Conservation (phyloP, 2,797 vertebrate genomes). For the Carduelis carduelis region DNA sequence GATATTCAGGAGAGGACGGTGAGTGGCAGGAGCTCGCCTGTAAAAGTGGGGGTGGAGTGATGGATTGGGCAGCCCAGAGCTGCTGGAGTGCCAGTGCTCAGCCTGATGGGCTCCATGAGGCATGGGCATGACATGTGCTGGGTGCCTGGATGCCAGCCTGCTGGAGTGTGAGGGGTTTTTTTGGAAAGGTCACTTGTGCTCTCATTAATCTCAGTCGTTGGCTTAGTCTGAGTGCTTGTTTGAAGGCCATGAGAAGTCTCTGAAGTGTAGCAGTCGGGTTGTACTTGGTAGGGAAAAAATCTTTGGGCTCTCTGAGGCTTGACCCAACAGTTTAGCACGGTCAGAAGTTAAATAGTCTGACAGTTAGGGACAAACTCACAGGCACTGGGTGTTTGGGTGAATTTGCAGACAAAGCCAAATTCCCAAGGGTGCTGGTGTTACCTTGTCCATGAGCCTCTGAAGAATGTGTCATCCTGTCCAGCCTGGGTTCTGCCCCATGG, state of each 20-base stretch:
- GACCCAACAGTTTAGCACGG: background rate
- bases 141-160: background rate
- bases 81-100: background rate
- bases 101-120: background rate
- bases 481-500: background rate
- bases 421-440: accelerated
- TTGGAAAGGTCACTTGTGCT: background rate
- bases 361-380: background rate
- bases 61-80: background rate
- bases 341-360: background rate
- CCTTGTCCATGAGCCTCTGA: background rate
- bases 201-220: background rate
- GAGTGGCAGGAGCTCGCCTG: constrained; percentile 57
- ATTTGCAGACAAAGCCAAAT: background rate
- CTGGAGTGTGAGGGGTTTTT: background rate
- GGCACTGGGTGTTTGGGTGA: accelerated
- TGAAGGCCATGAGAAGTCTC: background rate
- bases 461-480: background rate
- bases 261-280: background rate
- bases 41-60: background rate
- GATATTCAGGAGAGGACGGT: constrained; percentile 95
- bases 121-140: background rate
- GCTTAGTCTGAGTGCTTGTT: background rate
- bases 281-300: background rate
- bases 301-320: background rate